These are phyloP conservation scores for Glyptemys insculpta DNA, from an alignment of 2,797 vertebrate genomes.

Conservation along the genomic window DNA sequence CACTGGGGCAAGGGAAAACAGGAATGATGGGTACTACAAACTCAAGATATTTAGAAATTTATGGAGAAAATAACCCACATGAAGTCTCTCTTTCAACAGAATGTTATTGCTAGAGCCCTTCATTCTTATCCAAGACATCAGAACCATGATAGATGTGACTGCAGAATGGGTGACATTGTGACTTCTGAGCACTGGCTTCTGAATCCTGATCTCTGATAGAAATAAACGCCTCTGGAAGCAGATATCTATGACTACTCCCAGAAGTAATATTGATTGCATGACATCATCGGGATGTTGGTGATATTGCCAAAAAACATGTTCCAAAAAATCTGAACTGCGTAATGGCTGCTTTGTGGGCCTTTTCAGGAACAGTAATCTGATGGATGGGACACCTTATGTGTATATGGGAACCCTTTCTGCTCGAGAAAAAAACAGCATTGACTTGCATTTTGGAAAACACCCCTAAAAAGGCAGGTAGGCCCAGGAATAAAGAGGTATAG, in stretches of 20 bases:
- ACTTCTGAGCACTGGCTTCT: neutral
- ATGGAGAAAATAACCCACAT: neutral
- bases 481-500: neutral
- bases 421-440: neutral
- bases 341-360: neutral
- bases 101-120: neutral
- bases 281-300: neutral
- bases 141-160: neutral
- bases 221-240: neutral
- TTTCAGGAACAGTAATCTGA: neutral
- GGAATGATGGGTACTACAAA: neutral
- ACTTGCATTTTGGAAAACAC: neutral
- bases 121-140: neutral
- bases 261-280: neutral
- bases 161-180: neutral
- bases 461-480: neutral
- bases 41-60: neutral
- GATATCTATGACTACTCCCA: neutral
- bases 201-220: neutral
- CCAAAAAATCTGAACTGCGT: neutral
- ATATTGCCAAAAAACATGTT: neutral
- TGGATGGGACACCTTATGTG: neutral
- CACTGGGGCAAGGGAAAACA: neutral
- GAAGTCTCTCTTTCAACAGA: neutral
- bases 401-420: neutral